Evolutionary conservation across 2,888 invertebrate genomes (phyloP).

Genomic region (Poecilobothrus nobilitatus): DNA sequence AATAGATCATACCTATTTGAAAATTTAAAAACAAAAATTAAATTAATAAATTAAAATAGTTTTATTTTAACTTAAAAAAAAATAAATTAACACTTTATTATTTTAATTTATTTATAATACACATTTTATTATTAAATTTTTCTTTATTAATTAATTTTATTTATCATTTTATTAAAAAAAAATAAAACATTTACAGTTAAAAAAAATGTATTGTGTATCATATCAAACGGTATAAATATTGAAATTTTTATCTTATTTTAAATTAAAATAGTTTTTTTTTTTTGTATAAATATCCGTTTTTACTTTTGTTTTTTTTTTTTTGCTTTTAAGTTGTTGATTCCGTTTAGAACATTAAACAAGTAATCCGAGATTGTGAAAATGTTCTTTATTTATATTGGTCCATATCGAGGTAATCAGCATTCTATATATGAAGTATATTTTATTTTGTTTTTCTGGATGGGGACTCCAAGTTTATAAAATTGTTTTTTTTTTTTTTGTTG

Average conservation of each 20-base stretch:
- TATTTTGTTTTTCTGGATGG: background rate
- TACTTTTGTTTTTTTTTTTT: background rate
- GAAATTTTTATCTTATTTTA: too few species aligned
- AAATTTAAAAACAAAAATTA: too few species aligned
- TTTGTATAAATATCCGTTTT: background rate
- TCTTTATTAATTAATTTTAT: background rate
- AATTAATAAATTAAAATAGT: too few species aligned
- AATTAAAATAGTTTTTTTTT: background rate
- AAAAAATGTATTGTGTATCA: too few species aligned
- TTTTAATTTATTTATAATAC: too few species aligned
- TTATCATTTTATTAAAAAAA: background rate
- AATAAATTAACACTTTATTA: too few species aligned
- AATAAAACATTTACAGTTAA: too few species aligned
- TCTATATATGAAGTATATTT: constrained; percentile 19
- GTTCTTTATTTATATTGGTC: constrained; percentile 44
- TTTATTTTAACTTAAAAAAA: too few species aligned
- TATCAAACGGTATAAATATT: too few species aligned
- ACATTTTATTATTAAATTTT: background rate
- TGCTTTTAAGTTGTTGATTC: constrained; percentile 21
- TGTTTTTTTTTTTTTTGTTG: too few species aligned
- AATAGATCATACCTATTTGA: too few species aligned
- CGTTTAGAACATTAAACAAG: constrained; percentile 36
- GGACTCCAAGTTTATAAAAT: background rate
- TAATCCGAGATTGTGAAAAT: constrained; percentile 32
- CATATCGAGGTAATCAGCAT: constrained; percentile 41